Percentiles rank a stretch among this genome's conserved stretches.
phyloP scores from a whole-genome alignment of 2,888 invertebrate species.

The Philereme transversata region DNA sequence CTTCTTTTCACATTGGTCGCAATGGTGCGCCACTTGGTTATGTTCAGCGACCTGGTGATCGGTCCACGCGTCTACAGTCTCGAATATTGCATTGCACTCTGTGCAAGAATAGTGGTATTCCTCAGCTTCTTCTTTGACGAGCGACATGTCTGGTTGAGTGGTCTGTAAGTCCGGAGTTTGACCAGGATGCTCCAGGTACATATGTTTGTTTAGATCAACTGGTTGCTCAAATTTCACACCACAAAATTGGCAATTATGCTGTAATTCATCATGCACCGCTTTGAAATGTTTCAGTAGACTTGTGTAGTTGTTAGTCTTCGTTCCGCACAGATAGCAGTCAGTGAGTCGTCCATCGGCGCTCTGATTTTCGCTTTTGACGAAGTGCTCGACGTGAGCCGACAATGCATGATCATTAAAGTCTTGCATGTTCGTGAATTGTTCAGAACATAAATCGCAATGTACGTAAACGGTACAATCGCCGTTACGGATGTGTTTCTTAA shows the following conservation, averaged over 20 bases:
- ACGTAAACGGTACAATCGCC: conserved; percentile 85
- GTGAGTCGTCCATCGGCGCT: conserved; percentile 76
- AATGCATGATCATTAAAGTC: conserved; percentile 80
- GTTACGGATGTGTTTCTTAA: conserved; percentile 78
- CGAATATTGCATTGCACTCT: conserved; percentile 84
- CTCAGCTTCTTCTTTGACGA: conserved; percentile 79
- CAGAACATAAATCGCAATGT: conserved; percentile 78
- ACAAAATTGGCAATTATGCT: conserved; percentile 85
- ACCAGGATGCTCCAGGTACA: conserved; percentile 83
- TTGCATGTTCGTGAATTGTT: conserved; percentile 71
- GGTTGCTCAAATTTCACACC: conserved; percentile 82
- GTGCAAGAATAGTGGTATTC: conserved; percentile 84
- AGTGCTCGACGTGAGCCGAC: conserved; percentile 71
- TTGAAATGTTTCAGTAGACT: conserved; percentile 85
- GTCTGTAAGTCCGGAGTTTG: conserved; percentile 59
- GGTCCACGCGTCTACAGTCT: conserved; percentile 83
- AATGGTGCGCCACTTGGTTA: conserved; percentile 80
- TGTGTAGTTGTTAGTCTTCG: conserved; percentile 81
- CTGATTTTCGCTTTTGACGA: conserved; percentile 69
- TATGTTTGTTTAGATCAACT: conserved; percentile 83
- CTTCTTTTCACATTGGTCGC: conserved; percentile 86
- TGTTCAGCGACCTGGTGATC: conserved; percentile 84
- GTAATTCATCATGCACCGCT: conserved; percentile 75
- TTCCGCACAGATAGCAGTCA: conserved; percentile 82
- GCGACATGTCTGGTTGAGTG: conserved; percentile 68